Conservation (phyloP, 2,797 vertebrate genomes). For the Gymnothorax reevesii region DNA sequence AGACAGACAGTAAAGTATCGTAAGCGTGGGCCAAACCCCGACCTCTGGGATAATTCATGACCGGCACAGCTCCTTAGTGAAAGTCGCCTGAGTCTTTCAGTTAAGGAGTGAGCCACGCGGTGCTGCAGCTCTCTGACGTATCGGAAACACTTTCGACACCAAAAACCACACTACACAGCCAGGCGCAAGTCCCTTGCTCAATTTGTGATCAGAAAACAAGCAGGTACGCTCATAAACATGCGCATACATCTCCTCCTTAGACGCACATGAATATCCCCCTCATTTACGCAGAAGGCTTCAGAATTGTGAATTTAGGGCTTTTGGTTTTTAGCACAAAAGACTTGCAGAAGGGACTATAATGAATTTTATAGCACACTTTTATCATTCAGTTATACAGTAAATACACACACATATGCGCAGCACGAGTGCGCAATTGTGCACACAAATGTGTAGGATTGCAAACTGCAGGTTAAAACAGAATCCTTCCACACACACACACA, state of each 20-base stretch:
- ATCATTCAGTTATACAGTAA: not conserved
- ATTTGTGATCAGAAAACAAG: not conserved
- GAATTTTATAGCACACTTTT: too few species aligned
- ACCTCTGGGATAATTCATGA: not conserved
- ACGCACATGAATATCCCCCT: too few species aligned
- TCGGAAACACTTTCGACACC: not conserved
- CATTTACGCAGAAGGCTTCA: too few species aligned
- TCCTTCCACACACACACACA: not conserved
- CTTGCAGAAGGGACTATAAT: too few species aligned
- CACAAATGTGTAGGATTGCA: not conserved
- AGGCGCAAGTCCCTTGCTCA: not conserved
- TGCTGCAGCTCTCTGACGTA: not conserved
- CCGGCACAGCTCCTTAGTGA: not conserved
- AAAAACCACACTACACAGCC: not conserved
- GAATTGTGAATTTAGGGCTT: too few species aligned
- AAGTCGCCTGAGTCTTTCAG: not conserved
- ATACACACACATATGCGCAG: not conserved
- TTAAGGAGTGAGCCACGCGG: not conserved
- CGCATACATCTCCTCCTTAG: not conserved
- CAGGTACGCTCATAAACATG: not conserved
- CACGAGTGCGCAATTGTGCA: not conserved
- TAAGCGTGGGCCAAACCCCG: not conserved
- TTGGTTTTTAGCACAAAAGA: too few species aligned
- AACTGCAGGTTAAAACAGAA: not conserved
- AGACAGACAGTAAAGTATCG: not conserved